Base-by-base conservation (phyloP, 1,140 invertebrate species). In the Trichoplusia ni region DNA sequence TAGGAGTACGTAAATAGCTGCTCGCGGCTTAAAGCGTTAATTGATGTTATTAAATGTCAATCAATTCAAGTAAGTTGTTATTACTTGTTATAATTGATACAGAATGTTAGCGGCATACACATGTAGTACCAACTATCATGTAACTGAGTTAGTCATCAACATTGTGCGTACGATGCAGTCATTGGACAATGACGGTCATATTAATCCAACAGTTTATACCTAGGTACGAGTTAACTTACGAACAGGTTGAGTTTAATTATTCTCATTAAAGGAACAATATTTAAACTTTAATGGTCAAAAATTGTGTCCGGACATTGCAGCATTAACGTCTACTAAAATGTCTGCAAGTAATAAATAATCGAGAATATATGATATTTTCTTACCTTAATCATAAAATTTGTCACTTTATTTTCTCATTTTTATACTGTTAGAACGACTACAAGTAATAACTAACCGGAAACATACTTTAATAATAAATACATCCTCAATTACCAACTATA, bases 171-270 rank as follows among this genome's bases (percentile, higher is more conserved):
- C 29, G 11, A 9, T 35, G 21, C 29, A 31, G 29, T 35, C 47
- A 51, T 18, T 51, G 6, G 47, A 51, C 47, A 11, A 21, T 51
- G 29, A 51, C 47, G 47, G 4, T 49, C 46, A 49, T 51, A 51
- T 51, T 11, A 51, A 51, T 35, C n/a, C 21, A 14, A 9, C 16
- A 38, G 19, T 16, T 40, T 33, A 27, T 46, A 33, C n/a, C n/a
- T n/a, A n/a, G n/a, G n/a, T n/a, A n/a, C n/a, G n/a, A 38, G 13
- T 38, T 38, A 18, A 7, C 14, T 18, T 16, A 18, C 37, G 13
- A 4, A 38, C 11, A 31, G 11, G 2, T 7, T 31, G 11, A 31
- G 29, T 31, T n/a, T n/a, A n/a, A n/a, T n/a, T n/a, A n/a, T n/a
- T n/a, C n/a, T n/a, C n/a, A n/a, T n/a, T n/a, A n/a, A n/a, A n/a